Evolutionary conservation across 1,140 invertebrate species (phyloP).

Genomic region (Pectinophora gossypiella): DNA sequence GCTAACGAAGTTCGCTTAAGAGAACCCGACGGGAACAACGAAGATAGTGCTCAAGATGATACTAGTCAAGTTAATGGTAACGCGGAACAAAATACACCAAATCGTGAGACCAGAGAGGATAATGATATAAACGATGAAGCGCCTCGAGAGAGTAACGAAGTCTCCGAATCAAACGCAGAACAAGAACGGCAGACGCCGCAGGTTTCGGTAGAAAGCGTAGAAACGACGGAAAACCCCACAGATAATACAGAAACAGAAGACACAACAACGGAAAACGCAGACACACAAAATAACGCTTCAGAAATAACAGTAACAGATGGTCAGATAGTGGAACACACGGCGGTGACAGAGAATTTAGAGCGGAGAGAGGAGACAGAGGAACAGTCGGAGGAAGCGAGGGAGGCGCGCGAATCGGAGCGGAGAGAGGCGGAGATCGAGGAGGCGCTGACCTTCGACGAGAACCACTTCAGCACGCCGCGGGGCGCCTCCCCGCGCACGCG

Average conservation of each 20-base stretch:
- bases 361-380: neutral
- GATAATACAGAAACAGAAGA: neutral
- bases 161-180: neutral
- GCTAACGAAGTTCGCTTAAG: constrained; percentile 30
- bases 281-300: neutral
- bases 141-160: neutral
- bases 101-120: neutral
- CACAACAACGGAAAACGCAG: neutral
- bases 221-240: neutral
- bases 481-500: constrained; percentile 41
- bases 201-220: neutral
- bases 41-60: constrained; percentile 30
- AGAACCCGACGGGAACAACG: constrained; percentile 6
- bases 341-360: neutral
- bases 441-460: constrained; percentile 63
- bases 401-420: too few relatives aligned
- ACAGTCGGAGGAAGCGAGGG: neutral
- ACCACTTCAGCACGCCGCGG: constrained; percentile 66
- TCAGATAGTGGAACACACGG: neutral
- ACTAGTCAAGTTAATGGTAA: constrained; percentile 45
- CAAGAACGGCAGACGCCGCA: neutral
- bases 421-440: constrained; percentile 22
- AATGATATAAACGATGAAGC: neutral
- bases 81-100: neutral
- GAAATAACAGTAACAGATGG: neutral